Conservation (phyloP, 2,113 vertebrate species). For the Pedionomus torquatus region DNA sequence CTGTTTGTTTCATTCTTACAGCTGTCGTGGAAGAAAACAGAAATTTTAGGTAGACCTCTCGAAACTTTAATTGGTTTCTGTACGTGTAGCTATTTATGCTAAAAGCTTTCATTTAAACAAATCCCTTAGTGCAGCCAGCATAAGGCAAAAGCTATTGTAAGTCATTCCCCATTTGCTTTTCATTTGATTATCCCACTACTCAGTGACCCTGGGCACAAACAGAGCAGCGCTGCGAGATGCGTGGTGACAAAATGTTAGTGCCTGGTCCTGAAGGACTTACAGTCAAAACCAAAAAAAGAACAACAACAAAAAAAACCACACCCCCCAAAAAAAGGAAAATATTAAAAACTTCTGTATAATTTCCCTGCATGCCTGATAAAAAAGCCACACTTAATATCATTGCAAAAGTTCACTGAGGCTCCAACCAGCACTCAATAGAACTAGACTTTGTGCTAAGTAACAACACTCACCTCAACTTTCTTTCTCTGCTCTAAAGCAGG, state of each 20-base stretch:
- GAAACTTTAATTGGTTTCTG: conserved; percentile 32
- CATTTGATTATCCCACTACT: not conserved
- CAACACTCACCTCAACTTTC: not conserved
- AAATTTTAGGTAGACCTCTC: conserved; percentile 32
- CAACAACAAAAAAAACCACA: not conserved
- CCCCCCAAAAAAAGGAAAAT: not conserved
- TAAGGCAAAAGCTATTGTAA: not conserved
- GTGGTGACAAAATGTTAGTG: not conserved
- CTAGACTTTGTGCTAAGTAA: not conserved
- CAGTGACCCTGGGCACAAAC: not conserved
- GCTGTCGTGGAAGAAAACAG: not conserved
- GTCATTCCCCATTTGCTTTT: conserved; percentile 10
- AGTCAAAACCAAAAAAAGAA: not conserved
- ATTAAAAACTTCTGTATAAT: not conserved
- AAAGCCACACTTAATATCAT: not conserved
- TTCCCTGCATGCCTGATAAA: not conserved
- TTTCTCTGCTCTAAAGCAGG: not conserved
- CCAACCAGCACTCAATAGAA: not conserved
- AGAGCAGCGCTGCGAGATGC: not conserved
- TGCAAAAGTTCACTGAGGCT: not conserved
- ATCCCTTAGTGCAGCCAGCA: conserved; percentile 8
- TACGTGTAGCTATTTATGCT: conserved; percentile 3
- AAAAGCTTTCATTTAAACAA: conserved; percentile 45
- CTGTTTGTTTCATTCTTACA: conserved; percentile 13
- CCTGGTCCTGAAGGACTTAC: not conserved